A percentile compares a stretch with the other conserved stretches of the same genome.
phyloP scores from a whole-genome alignment of 2,797 vertebrate genomes.

The Paratrypauchen microcephalus region DNA sequence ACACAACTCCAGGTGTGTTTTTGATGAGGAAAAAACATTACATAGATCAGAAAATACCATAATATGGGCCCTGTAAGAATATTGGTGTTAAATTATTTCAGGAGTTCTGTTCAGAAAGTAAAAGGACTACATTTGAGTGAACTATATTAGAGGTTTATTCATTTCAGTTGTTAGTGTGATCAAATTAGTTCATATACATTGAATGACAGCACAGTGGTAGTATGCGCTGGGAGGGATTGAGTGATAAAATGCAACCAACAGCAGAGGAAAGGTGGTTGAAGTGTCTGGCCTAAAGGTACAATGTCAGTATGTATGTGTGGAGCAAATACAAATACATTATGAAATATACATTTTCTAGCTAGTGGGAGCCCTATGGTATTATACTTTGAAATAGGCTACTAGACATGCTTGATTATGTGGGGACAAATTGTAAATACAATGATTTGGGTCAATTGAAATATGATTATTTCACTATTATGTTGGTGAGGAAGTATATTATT shows the following conservation, averaged over 20 bases:
- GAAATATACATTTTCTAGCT: too few relatives aligned
- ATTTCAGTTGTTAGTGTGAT: background rate
- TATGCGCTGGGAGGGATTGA: background rate
- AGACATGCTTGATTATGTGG: too few relatives aligned
- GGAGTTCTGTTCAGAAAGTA: background rate
- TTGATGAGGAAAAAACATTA: too few relatives aligned
- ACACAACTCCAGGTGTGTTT: too few relatives aligned
- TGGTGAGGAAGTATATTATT: too few relatives aligned
- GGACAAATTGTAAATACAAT: too few relatives aligned
- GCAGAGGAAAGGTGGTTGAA: too few relatives aligned
- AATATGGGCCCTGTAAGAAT: background rate
- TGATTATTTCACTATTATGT: too few relatives aligned
- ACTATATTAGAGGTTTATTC: background rate
- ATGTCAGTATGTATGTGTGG: background rate
- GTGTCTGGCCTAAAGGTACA: background rate
- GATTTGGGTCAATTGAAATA: too few relatives aligned
- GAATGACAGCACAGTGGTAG: background rate
- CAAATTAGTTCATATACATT: background rate
- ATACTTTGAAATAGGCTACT: too few relatives aligned
- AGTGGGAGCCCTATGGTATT: too few relatives aligned
- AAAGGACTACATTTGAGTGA: background rate
- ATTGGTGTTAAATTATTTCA: background rate
- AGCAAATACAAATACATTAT: background rate
- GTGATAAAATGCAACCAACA: background rate
- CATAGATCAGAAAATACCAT: too few relatives aligned